Base-by-base conservation (phyloP, 2,113 vertebrate species). In the Tupaia chinensis region DNA sequence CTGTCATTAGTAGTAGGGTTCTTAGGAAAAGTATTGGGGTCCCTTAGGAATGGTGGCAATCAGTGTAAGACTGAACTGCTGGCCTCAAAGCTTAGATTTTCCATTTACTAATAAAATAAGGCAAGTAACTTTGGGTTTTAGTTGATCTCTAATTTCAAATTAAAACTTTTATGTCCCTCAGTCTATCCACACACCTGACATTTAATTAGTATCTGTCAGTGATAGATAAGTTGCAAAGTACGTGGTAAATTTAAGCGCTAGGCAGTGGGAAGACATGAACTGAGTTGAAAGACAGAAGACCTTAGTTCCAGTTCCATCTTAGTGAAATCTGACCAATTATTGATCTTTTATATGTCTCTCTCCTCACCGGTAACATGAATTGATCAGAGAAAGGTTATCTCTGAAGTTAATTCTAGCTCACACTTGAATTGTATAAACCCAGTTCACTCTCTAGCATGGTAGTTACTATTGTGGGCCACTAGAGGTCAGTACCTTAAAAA, bases 401-500 rank as follows among this genome's bases (percentile, higher is more conserved):
- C 6, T 5, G 11, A 54, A 81, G 12, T 56, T 27, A 29, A n/a
- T 84, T 23, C 8, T 23, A 53, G 22, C 9, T 12, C 12, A 1
- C 0, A 2, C 53, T 32, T 27, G 11, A 53, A 29, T 80, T 93
- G 61, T 34, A 32, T 20, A 29, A 70, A 63, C 27, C 34, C 16
- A 27, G 68, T 13, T 2, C 6, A 3, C 13, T 63, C 54, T 74
- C 27, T 27, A 6, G 32, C 1, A 3, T 22, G n/a, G 34, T 13
- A 73, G 2, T 96, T 94, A 87, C 19, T 1, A 0, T 0, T 58
- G 56, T 1, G n/a, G 34, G 25, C 91, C 97, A 79, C 97, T 90
- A 97, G 97, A 95, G 97, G 97, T 87, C 97, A 97, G 93, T 73
- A 53, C 63, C 25, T 95, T 58, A 98, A 97, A 96, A 95, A 94